Percentiles rank a stretch among this genome's conserved stretches.
Evolutionary conservation across 2,113 vertebrate species (phyloP).

Genomic region (Albula goreensis): DNA sequence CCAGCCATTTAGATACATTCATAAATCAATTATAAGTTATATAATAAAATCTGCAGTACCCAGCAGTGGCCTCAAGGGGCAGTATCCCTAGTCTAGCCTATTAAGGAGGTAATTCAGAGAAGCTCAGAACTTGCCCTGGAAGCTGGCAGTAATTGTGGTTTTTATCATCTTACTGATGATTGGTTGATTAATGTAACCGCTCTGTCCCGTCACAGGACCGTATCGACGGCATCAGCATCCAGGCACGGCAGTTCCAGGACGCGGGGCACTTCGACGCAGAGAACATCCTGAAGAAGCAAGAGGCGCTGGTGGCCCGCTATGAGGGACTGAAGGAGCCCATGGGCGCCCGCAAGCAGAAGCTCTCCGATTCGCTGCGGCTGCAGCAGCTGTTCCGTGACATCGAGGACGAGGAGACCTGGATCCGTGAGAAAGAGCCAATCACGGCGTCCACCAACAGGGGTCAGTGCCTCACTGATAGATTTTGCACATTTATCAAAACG

Average conservation of each 20-base stretch:
- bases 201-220: constrained; percentile 76
- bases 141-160: no score
- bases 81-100: no score
- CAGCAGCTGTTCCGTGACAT: constrained; percentile 97
- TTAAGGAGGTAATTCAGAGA: no score
- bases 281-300: constrained; percentile 95
- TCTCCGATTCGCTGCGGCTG: constrained; percentile 90
- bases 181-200: background rate
- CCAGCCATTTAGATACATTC: no score
- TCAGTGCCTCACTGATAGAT: constrained; percentile 44
- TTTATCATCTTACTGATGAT: no score
- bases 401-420: constrained; percentile 98
- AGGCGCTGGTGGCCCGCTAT: constrained; percentile 86
- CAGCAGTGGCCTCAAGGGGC: no score
- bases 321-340: constrained; percentile 93
- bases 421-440: constrained; percentile 95
- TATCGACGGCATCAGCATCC: constrained; percentile 96
- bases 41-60: no score
- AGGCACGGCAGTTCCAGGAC: constrained; percentile 96
- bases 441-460: constrained; percentile 96
- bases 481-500: no score
- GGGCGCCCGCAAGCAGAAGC: constrained; percentile 91
- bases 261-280: constrained; percentile 96
- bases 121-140: no score
- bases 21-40: no score